A percentile compares a stretch with the other conserved stretches of the same genome.
phyloP scores from a whole-genome alignment of 2,113 vertebrate species.

The Crotophaga sulcirostris region DNA sequence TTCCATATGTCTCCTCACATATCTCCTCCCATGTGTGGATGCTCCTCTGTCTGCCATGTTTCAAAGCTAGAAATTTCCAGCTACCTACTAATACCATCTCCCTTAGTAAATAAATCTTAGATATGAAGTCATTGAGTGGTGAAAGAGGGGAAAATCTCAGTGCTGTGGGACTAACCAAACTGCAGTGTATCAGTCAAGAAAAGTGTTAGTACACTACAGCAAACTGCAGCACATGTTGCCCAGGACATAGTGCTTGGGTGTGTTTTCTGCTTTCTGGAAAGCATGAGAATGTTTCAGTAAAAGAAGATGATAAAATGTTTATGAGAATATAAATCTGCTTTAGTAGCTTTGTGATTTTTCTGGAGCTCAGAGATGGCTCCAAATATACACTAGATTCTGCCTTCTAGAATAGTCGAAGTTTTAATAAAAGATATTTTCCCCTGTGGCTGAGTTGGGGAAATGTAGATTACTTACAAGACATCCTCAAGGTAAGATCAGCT shows the following conservation, averaged over 20 bases:
- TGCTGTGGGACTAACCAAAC: conserved; percentile 49
- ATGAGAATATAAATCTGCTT: not conserved
- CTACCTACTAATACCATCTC: not conserved
- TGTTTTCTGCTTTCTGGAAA: not conserved
- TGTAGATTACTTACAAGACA: not conserved
- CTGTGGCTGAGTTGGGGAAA: not conserved
- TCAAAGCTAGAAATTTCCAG: not conserved
- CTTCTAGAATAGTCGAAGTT: not conserved
- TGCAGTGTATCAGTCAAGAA: conserved; percentile 67
- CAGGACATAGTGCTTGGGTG: not conserved
- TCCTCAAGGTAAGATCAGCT: not conserved
- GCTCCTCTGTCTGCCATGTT: not conserved
- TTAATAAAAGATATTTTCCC: not conserved
- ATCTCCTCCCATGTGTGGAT: not conserved
- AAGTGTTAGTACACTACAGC: conserved; percentile 69
- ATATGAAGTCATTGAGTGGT: no score
- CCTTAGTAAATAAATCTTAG: not conserved
- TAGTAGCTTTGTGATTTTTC: not conserved
- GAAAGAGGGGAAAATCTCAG: conserved; percentile 44
- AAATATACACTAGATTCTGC: not conserved
- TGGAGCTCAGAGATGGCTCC: not conserved
- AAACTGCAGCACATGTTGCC: conserved; percentile 76
- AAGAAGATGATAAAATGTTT: not conserved
- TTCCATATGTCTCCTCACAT: not conserved
- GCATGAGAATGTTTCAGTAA: not conserved